phyloP scores from a whole-genome alignment of 2,888 invertebrate genomes.

The Tethea ocularis region DNA sequence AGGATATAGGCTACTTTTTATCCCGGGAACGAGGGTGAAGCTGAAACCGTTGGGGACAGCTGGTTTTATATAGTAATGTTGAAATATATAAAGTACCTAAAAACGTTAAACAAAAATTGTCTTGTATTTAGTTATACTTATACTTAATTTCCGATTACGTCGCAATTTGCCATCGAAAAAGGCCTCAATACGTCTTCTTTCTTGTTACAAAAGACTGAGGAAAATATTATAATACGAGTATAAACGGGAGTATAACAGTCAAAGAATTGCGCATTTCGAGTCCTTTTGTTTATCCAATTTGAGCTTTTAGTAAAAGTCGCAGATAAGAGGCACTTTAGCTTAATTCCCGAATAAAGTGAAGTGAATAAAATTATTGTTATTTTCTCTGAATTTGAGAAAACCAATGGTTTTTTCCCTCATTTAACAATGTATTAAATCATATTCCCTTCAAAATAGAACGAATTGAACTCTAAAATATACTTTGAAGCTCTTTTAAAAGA shows the following conservation, averaged over 20 bases:
- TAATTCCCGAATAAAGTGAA: background rate
- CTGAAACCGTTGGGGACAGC: too few species aligned
- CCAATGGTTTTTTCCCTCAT: background rate
- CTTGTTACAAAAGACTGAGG: background rate
- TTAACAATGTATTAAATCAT: too few species aligned
- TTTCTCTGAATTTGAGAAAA: too few species aligned
- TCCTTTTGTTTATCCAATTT: conserved; percentile 8
- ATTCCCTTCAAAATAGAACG: too few species aligned
- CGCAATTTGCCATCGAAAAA: background rate
- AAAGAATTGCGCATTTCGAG: conserved; percentile 3
- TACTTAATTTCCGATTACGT: background rate
- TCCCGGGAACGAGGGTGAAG: too few species aligned
- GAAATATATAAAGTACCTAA: too few species aligned
- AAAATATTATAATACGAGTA: conserved; percentile 8
- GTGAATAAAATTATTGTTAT: background rate
- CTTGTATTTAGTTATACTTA: background rate
- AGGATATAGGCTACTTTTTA: too few species aligned
- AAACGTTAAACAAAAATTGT: too few species aligned
- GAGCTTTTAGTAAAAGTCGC: background rate
- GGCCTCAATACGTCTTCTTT: background rate
- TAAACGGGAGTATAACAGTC: background rate
- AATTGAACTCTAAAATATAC: too few species aligned
- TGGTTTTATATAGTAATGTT: too few species aligned
- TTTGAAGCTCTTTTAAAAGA: too few species aligned
- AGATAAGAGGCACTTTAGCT: background rate